These are phyloP conservation scores for Lycopodina hypogea DNA, from an alignment of 37 sponge, comb jelly and placozoan genomes.

Conservation along the genomic window DNA sequence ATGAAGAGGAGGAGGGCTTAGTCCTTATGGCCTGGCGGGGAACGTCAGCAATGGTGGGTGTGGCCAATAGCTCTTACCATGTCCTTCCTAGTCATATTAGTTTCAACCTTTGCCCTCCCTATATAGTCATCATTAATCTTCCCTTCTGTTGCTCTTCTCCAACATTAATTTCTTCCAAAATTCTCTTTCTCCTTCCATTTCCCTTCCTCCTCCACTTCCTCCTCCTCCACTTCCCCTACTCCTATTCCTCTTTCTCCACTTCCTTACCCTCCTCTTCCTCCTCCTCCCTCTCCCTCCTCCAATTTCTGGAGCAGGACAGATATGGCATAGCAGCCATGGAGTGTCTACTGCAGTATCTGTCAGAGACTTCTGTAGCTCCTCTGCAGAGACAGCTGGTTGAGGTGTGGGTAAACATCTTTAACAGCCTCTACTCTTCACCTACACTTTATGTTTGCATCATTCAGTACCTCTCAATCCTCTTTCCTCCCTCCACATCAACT, in stretches of 20 bases:
- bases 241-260: not conserved
- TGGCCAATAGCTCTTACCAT: not conserved
- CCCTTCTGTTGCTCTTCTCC: too few species aligned
- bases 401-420: conserved; percentile 13
- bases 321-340: conserved; percentile 48
- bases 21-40: conserved; percentile 73
- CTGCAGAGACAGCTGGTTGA: conserved; percentile 78
- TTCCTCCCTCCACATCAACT: too few species aligned
- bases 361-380: conserved; percentile 90
- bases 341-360: conserved; percentile 69
- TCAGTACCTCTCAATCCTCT: not conserved
- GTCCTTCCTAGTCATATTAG: too few species aligned
- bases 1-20: conserved; percentile 71
- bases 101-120: too few species aligned
- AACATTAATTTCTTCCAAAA: too few species aligned
- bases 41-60: conserved; percentile 45
- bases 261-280: not conserved
- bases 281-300: conserved; percentile 5
- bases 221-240: too few species aligned
- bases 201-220: too few species aligned
- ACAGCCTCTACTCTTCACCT: not conserved
- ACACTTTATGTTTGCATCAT: not conserved
- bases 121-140: not conserved
- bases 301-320: conserved; percentile 20
- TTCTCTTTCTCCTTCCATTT: too few species aligned